These are phyloP conservation scores for Bombus picipes DNA, from an alignment of 1,140 invertebrate species.

Conservation along the genomic window DNA sequence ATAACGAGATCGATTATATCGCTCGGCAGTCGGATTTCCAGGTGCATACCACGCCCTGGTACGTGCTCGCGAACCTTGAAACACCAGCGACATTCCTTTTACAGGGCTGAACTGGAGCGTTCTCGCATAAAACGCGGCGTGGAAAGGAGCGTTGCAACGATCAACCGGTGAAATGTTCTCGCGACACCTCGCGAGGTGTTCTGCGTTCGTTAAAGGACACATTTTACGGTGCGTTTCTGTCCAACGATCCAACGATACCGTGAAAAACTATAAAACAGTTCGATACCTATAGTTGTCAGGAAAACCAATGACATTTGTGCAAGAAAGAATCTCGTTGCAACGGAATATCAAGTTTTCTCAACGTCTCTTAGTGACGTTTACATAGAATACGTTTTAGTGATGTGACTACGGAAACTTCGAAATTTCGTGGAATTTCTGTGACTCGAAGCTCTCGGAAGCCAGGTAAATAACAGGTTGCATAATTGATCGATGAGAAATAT, in stretches of 20 bases:
- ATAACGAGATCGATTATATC: conserved; percentile 62
- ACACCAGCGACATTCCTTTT: conserved; percentile 60
- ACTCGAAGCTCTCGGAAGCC: too few relatives aligned
- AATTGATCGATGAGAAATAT: too few relatives aligned
- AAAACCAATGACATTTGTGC: not conserved
- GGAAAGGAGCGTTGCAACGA: conserved; percentile 17
- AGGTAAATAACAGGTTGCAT: too few relatives aligned
- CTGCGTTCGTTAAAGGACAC: not conserved
- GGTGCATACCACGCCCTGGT: conserved; percentile 64
- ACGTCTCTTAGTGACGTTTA: too few relatives aligned
- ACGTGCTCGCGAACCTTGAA: conserved; percentile 65
- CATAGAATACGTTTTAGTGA: too few relatives aligned
- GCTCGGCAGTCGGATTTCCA: conserved; percentile 48
- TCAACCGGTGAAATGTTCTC: conserved; percentile 17
- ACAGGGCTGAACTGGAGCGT: conserved; percentile 61
- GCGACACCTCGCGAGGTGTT: not conserved
- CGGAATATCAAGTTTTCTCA: not conserved
- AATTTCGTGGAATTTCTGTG: too few relatives aligned
- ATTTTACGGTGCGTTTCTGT: not conserved
- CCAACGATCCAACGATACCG: not conserved
- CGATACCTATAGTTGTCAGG: not conserved
- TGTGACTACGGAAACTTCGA: too few relatives aligned
- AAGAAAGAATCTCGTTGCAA: not conserved
- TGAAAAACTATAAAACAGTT: not conserved
- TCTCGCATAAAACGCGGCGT: conserved; percentile 46